Evolutionary conservation across 2,888 invertebrate genomes (phyloP).

Genomic region (Temnothorax rugatulus): DNA sequence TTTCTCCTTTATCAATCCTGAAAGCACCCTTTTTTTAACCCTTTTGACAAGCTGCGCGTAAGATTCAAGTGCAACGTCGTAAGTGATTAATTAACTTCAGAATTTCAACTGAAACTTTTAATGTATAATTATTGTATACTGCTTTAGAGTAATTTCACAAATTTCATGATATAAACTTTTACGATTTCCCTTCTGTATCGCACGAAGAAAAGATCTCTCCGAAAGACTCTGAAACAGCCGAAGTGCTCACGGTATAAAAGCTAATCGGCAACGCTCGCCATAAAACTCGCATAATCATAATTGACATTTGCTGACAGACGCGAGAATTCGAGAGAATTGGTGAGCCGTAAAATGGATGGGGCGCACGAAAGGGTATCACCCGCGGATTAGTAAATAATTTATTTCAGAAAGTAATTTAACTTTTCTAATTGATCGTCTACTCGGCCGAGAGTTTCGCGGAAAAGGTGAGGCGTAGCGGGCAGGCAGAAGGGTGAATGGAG

Average conservation of each 20-base stretch:
- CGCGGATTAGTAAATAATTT: slow-evolving; percentile 80
- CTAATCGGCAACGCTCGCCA: slow-evolving; percentile 8
- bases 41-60: background rate
- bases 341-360: slow-evolving; percentile 7
- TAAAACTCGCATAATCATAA: slow-evolving; percentile 26
- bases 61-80: background rate
- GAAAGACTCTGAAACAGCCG: background rate
- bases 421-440: slow-evolving; percentile 81
- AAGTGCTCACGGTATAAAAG: background rate
- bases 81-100: background rate
- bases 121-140: background rate
- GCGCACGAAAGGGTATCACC: slow-evolving; percentile 32
- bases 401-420: slow-evolving; percentile 82
- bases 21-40: background rate
- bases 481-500: slow-evolving; percentile 57
- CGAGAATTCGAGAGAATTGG: slow-evolving; percentile 14
- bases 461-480: slow-evolving; percentile 41
- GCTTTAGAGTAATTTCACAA: background rate
- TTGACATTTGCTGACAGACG: slow-evolving; percentile 36
- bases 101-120: background rate
- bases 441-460: slow-evolving; percentile 54
- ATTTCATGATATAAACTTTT: background rate
- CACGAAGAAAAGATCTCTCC: background rate
- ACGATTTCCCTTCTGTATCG: background rate
- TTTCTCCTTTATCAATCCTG: slow-evolving; percentile 1